Base-by-base conservation (phyloP, 2,797 vertebrate species). In the Anableps anableps region DNA sequence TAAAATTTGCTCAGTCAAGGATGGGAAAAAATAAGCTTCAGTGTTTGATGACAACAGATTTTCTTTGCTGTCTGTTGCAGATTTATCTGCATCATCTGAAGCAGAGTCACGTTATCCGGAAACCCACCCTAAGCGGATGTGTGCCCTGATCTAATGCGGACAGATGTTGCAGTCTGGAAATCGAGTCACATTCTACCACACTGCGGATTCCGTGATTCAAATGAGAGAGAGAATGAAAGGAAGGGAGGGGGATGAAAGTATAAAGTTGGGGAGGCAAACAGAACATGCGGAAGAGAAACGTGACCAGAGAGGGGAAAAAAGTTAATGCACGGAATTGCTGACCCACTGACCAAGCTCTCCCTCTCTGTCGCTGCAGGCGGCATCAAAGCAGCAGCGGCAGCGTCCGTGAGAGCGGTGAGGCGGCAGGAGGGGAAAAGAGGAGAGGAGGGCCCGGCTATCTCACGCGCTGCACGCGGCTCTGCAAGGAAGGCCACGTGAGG, bases 281-380 rank as follows among this genome's bases (percentile, higher is more conserved):
- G 72, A 77, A 82, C 94, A 95, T 94, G 93, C 89, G 93, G 91
- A 88, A 83, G 79, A 80, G 75, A 95, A 95, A 96, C 95, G 96
- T 96, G 95, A 96, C 91, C 80, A 73, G 89, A 62, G 73, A 31
- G 5, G 19, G 34, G 17, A 66, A 45, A 81, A 74, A 74, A 88
- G 82, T 88, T 78, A 85, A 92, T 80, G 86, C 91, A 83, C 82
- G 86, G 88, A 95, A 94, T 94, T 87, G 87, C 92, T 96, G 96
- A 96, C 96, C 96, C 95, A 96, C 95, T 96, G 96, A 96, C 96
- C 96, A 95, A 88, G 76, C 94, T 92, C 92, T 91, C 87, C 83
- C 90, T 88, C 91, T 81, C 81, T 83, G 83, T 50, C 91, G 77
- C 92, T 82, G 85, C 91, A 86, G 91, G 89, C 91, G 78, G 89